Evolutionary conservation across 2,797 vertebrate species (phyloP).

Genomic region (Danionella dracula): DNA sequence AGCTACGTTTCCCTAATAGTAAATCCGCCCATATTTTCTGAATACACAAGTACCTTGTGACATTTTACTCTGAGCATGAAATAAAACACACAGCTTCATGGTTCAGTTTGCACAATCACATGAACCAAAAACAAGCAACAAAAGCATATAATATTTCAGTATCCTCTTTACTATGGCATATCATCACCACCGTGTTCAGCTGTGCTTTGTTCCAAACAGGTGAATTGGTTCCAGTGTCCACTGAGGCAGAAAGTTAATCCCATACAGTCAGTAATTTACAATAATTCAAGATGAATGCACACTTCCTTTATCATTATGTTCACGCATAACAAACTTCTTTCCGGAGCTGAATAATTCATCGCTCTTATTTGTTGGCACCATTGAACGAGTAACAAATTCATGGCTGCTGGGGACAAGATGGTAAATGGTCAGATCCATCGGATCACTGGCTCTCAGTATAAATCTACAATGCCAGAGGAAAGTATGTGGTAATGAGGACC

Average conservation of each 20-base stretch:
- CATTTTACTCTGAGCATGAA: too few species aligned
- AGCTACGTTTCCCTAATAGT: too few species aligned
- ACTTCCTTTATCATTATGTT: constrained; percentile 48
- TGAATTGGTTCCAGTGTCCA: constrained; percentile 48
- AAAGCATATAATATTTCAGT: constrained; percentile 30
- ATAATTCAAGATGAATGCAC: constrained; percentile 44
- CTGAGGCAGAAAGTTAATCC: constrained; percentile 48
- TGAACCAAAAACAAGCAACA: constrained; percentile 38
- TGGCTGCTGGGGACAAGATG: background rate
- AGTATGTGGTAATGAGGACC: constrained; percentile 38
- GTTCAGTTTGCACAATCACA: constrained; percentile 39
- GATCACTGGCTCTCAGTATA: constrained; percentile 12
- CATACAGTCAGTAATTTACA: constrained; percentile 50
- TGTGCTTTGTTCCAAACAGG: constrained; percentile 39
- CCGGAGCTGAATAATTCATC: constrained; percentile 50
- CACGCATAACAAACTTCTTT: constrained; percentile 37
- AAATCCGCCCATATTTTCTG: too few species aligned
- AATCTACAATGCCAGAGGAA: constrained; percentile 15
- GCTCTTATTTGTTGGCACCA: constrained; percentile 14
- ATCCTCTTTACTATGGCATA: constrained; percentile 41
- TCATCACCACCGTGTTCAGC: constrained; percentile 10
- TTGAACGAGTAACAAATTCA: background rate
- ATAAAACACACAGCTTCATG: constrained; percentile 38
- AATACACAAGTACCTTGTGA: too few species aligned
- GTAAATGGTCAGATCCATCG: constrained; percentile 15